Conservation (phyloP, 2,888 invertebrate genomes). For the Horisme vitalbata region DNA sequence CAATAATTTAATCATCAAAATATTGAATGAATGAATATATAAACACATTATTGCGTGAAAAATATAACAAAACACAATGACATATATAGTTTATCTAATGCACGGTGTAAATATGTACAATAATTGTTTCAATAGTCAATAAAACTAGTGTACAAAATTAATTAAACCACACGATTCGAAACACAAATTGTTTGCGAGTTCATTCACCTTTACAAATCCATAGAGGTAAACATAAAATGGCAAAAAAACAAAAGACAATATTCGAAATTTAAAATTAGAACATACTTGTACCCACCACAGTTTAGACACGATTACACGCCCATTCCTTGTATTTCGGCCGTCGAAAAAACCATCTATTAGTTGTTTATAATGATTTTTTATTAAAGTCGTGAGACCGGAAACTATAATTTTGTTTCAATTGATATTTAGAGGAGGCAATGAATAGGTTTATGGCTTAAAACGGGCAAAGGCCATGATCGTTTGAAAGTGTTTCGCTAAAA, state of each 20-base stretch:
- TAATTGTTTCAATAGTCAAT: too few species aligned
- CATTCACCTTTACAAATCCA: background rate
- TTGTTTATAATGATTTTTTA: constrained; percentile 35
- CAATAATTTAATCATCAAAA: too few species aligned
- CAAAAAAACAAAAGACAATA: constrained; percentile 17
- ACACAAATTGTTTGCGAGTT: background rate
- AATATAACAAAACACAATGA: too few species aligned
- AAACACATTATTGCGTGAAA: too few species aligned
- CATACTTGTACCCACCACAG: constrained; percentile 39
- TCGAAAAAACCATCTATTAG: constrained; percentile 38
- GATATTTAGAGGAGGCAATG: constrained; percentile 39
- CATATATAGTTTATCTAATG: too few species aligned
- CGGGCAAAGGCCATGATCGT: constrained; percentile 32
- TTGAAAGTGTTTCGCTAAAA: constrained; percentile 29
- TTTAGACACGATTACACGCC: constrained; percentile 34
- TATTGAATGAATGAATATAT: too few species aligned
- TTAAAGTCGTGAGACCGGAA: constrained; percentile 41
- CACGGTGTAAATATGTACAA: too few species aligned
- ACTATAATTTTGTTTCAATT: constrained; percentile 42
- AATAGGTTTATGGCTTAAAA: constrained; percentile 27
- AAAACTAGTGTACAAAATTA: too few species aligned
- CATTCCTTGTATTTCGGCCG: constrained; percentile 40
- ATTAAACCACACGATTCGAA: too few species aligned
- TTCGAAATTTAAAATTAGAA: constrained; percentile 42
- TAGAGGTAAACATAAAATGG: background rate